These are phyloP conservation scores for Melanotus villosus DNA, from an alignment of 2,888 invertebrate genomes.

Conservation along the genomic window DNA sequence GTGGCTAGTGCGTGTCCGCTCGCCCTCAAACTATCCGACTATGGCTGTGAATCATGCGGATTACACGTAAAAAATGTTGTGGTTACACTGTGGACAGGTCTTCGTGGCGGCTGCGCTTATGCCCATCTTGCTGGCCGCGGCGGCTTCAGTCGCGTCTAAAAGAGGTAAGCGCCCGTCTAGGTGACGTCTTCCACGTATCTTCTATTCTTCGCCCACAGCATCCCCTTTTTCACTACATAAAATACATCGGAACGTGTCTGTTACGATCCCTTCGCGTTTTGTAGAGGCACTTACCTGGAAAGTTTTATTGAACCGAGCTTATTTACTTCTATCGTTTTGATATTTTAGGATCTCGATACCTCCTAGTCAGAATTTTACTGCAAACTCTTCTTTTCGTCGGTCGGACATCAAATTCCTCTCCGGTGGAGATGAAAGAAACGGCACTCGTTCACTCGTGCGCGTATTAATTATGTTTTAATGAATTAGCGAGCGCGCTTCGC, in stretches of 20 bases:
- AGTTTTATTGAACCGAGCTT: conserved; percentile 39
- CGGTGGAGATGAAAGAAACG: not conserved
- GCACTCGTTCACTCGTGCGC: not conserved
- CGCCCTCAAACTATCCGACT: conserved; percentile 57
- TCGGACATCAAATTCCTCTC: no score
- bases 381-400: no score
- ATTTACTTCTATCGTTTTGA: conserved; percentile 39
- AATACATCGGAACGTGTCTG: conserved; percentile 34
- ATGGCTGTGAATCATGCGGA: conserved; percentile 67
- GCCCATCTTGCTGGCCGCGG: conserved; percentile 57
- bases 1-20: conserved; percentile 55
- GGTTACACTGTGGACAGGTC: conserved; percentile 66
- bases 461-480: not conserved
- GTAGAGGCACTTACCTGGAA: conserved; percentile 38
- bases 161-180: conserved; percentile 60
- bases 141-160: conserved; percentile 62
- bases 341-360: conserved; percentile 33
- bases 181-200: conserved; percentile 22
- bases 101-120: conserved; percentile 61
- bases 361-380: conserved; percentile 4
- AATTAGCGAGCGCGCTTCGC: not conserved
- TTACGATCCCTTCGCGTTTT: conserved; percentile 39
- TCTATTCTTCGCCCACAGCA: conserved; percentile 22
- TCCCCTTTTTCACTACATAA: conserved; percentile 38
- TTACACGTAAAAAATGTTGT: conserved; percentile 66